phyloP scores from a whole-genome alignment of 2,797 vertebrate species.

The Odontamblyopus rebecca region DNA sequence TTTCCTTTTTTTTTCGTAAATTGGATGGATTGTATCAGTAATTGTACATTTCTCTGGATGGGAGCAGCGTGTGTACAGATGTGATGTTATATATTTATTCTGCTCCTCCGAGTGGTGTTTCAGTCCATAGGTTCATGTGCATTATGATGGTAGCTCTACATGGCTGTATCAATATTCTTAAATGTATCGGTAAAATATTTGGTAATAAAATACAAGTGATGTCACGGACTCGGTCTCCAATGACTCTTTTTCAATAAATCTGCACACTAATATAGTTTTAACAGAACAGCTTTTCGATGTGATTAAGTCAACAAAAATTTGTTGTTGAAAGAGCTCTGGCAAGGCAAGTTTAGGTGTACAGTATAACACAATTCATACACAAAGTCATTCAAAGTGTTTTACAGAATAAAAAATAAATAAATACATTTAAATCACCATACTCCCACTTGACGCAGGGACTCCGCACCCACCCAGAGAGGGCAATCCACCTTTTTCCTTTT shows the following conservation, averaged over 20 bases:
- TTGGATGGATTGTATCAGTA: constrained; percentile 90
- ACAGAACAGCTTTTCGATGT: too few relatives aligned
- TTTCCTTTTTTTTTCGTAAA: constrained; percentile 72
- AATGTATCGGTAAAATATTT: constrained; percentile 96
- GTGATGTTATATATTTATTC: constrained; percentile 99
- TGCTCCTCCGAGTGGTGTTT: constrained; percentile 92
- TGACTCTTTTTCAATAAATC: neutral
- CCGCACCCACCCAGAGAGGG: too few relatives aligned
- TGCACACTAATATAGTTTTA: neutral
- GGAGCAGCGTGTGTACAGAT: constrained; percentile 95
- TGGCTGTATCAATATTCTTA: constrained; percentile 94
- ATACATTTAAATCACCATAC: too few relatives aligned
- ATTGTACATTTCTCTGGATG: constrained; percentile 96
- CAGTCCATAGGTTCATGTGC: constrained; percentile 87
- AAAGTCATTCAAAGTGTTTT: too few relatives aligned
- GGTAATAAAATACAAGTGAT: constrained; percentile 85
- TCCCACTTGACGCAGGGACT: too few relatives aligned
- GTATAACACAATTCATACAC: too few relatives aligned
- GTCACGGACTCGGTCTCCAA: constrained; percentile 23
- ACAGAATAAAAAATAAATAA: too few relatives aligned
- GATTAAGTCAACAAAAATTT: too few relatives aligned
- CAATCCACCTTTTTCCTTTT: too few relatives aligned
- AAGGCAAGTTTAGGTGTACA: too few relatives aligned
- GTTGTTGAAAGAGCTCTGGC: too few relatives aligned
- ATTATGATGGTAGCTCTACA: constrained; percentile 91